Percentiles rank a stretch among this genome's conserved stretches.
Evolutionary conservation across 35 echinoderm and acorn worm species (phyloP).

Genomic region (Heliocidaris tuberculata): DNA sequence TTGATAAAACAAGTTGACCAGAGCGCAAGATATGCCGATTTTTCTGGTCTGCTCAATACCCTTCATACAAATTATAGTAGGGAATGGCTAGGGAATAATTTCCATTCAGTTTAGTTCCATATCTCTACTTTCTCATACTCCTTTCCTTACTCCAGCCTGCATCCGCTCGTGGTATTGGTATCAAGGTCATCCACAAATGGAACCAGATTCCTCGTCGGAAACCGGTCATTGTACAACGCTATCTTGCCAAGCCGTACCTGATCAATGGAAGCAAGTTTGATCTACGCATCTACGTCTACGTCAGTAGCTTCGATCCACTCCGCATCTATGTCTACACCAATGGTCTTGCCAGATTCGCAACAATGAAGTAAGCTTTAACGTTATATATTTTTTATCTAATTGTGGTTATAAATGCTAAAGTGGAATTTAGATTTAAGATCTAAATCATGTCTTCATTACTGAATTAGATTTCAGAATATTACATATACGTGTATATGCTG

Average conservation of each 20-base stretch:
- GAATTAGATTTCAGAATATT: no score
- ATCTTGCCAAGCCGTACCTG: conserved; percentile 89
- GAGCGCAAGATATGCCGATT: no score
- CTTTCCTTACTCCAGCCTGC: conserved; percentile 65
- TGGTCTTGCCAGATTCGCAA: conserved; percentile 95
- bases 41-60: no score
- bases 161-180: conserved; percentile 93
- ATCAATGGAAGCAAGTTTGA: conserved; percentile 99
- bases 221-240: conserved; percentile 90
- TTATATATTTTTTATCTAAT: no score
- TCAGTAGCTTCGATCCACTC: conserved; percentile 84
- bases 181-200: conserved; percentile 98
- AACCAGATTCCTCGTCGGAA: conserved; percentile 89
- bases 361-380: conserved; percentile 89
- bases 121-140: background rate
- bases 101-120: no score
- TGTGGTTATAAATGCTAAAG: no score
- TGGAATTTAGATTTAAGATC: no score
- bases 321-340: conserved; percentile 83
- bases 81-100: no score
- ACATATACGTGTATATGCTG: no score
- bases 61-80: no score
- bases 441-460: no score
- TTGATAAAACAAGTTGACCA: no score
- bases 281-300: conserved; percentile 95